Evolutionary conservation across 2,113 vertebrate species (phyloP).

Genomic region (Cisticola juncidis): DNA sequence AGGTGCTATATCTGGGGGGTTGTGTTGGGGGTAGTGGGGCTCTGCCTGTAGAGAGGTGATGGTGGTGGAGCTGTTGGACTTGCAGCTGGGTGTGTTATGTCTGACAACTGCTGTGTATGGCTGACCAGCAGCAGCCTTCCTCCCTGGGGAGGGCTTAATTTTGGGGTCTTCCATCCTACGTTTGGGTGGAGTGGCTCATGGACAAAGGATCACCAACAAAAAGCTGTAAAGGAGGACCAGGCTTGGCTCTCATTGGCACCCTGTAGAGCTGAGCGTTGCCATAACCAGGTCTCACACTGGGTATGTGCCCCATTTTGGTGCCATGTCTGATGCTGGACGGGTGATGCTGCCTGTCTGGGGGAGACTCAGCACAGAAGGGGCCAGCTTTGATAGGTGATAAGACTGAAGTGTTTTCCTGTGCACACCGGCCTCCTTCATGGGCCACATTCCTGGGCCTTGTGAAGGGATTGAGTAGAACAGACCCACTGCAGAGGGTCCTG

Average conservation of each 20-base stretch:
- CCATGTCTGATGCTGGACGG: accelerated
- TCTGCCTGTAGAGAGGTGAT: background rate
- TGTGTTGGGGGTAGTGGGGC: accelerated
- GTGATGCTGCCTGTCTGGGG: background rate
- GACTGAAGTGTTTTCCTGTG: background rate
- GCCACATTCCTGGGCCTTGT: background rate
- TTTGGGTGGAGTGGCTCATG: background rate
- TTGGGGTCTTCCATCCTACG: background rate
- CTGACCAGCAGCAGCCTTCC: background rate
- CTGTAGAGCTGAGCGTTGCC: background rate
- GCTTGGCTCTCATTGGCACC: background rate
- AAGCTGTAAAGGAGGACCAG: background rate
- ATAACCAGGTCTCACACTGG: accelerated
- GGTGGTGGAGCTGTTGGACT: background rate
- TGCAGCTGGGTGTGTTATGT: background rate
- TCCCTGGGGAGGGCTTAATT: background rate
- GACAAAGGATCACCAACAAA: background rate
- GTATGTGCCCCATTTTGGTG: accelerated
- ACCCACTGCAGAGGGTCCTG: background rate
- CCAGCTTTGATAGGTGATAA: background rate
- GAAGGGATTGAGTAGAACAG: background rate
- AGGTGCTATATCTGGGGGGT: accelerated
- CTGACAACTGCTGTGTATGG: accelerated
- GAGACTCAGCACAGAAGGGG: background rate
- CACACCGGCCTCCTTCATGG: accelerated